Conservation (phyloP, 2,888 invertebrate genomes). For the Eilema caniola region DNA sequence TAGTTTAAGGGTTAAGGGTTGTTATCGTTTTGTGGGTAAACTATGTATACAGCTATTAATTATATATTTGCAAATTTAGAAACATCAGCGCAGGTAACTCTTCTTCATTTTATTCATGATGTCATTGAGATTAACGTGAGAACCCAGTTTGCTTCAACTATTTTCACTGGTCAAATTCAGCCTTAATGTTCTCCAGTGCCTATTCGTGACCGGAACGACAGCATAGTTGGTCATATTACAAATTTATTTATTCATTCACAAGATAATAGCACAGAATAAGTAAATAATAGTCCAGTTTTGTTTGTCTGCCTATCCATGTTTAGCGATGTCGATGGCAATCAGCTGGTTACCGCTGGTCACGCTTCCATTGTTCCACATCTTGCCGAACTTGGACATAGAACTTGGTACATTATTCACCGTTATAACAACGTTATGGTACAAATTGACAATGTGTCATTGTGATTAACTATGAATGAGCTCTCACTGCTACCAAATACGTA, state of each 20-base stretch:
- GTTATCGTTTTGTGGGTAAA: no score
- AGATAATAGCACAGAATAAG: conserved; percentile 43
- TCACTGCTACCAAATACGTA: neutral
- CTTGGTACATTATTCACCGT: conserved; percentile 60
- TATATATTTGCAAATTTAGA: no score
- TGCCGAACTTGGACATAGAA: conserved; percentile 71
- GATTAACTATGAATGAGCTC: neutral
- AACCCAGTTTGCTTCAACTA: no score
- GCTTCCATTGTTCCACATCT: conserved; percentile 76
- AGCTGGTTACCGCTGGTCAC: conserved; percentile 69
- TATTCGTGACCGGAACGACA: conserved; percentile 53
- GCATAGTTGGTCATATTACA: conserved; percentile 28
- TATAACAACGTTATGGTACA: conserved; percentile 55
- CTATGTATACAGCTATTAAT: no score
- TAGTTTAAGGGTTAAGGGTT: no score
- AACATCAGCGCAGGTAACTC: no score
- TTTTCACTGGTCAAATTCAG: neutral
- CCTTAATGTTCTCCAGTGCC: neutral
- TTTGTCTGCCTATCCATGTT: conserved; percentile 57
- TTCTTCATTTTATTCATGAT: neutral
- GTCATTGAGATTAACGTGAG: neutral
- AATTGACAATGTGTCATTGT: conserved; percentile 49
- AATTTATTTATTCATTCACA: conserved; percentile 63
- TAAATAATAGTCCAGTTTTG: conserved; percentile 54
- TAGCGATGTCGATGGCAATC: conserved; percentile 72